Evolutionary conservation across 1,140 invertebrate species (phyloP), one percentile per base, ranked within the genome.

Genomic region (Phymorhynchus buccinoides): DNA sequence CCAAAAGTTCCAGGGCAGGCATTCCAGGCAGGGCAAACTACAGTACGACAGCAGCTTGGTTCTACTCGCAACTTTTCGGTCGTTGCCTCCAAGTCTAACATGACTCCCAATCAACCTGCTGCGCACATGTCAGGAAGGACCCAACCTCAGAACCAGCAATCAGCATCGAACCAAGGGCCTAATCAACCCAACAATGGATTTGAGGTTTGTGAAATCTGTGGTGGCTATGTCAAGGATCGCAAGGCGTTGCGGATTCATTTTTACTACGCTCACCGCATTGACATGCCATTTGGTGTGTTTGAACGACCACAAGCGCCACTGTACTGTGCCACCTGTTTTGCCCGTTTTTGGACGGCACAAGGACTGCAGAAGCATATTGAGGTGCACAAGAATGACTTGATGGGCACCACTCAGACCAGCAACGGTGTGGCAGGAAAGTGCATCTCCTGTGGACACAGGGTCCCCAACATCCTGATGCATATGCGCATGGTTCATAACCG

Each of bases 151-250:
- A 44, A 41, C 71, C 79, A 85, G 27, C 44, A 39, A 22, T 27
- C 44, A 52, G 68, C 83, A 12, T 16, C 30, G 30, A 73, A 71
- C 68, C 79, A 86, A 71, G 30, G 56, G 4, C 77, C 83, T 22
- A 85, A 83, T 75, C 86, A 73, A 62, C 85, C 71, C 41, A 85
- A 66, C 30, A 84, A 87, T 75, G 89, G 88, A 27, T 92, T 92
- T 88, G 92, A 92, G 86, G 91, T 92, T 14, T 93, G 92, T 86
- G 92, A 93, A 78, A 90, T 93, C 14, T 93, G 92, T 89, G 91
- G 91, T 35, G 92, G 92, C 37, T 92, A 92, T 88, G 91, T 93
- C 0, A 92, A 92, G 80, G 92, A 93, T 68, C 83, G 90, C 44
- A 91, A 92, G 80, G 91, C 92, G 30, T 78, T 93, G 56, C 85